These are phyloP conservation scores for Pyrgilauda ruficollis DNA, from an alignment of 2,113 vertebrate genomes.

Conservation along the genomic window DNA sequence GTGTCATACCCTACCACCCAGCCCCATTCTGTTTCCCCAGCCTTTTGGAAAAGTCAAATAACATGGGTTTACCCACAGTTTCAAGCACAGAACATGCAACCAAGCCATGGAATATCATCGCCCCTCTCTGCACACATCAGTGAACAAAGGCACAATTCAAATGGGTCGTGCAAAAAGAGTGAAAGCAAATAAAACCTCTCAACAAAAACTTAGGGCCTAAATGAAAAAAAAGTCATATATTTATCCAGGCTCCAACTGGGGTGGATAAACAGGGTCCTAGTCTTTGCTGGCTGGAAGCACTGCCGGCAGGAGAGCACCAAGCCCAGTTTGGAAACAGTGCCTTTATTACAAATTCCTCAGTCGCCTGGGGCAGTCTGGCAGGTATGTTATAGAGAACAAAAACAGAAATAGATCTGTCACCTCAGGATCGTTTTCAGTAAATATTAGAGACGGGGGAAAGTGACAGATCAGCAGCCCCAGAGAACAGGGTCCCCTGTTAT, in stretches of 20 bases:
- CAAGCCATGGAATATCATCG: background rate
- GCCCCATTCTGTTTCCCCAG: background rate
- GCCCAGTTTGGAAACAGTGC: slow-evolving; percentile 5
- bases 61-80: background rate
- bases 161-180: background rate
- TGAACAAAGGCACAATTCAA: rapidly evolving
- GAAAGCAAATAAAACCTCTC: background rate
- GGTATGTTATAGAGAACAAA: slow-evolving; percentile 42
- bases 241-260: background rate
- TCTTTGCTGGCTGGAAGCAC: background rate
- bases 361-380: background rate
- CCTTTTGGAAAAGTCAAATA: background rate
- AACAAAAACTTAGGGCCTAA: background rate
- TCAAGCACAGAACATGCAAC: rapidly evolving
- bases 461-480: slow-evolving; percentile 12
- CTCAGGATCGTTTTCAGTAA: background rate
- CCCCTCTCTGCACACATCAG: background rate
- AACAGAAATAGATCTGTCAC: slow-evolving; percentile 62
- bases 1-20: background rate
- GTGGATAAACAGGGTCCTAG: background rate
- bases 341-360: slow-evolving; percentile 50
- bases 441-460: slow-evolving; percentile 26
- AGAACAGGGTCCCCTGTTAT: background rate
- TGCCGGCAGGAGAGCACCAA: background rate
- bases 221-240: background rate